Conservation (phyloP, 2,797 vertebrate genomes). For the Lacerta bilineata region DNA sequence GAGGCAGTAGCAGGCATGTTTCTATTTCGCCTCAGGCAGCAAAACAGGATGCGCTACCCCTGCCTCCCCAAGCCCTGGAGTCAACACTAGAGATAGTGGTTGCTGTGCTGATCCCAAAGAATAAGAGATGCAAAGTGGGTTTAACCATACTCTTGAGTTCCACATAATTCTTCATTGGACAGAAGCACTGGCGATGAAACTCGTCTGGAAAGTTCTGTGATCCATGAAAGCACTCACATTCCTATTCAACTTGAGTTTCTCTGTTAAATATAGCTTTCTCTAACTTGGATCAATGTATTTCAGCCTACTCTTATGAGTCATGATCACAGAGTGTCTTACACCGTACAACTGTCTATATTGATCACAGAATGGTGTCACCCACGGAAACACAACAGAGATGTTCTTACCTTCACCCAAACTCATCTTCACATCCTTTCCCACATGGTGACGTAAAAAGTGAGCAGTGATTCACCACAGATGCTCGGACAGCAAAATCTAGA, state of each 20-base stretch:
- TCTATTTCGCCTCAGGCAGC: no score
- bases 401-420: neutral
- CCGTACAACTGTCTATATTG: neutral
- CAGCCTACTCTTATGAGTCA: constrained; percentile 1
- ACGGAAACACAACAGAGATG: neutral
- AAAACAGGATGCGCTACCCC: no score
- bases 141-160: neutral
- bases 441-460: neutral
- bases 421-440: constrained; percentile 8
- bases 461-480: neutral
- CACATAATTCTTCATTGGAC: neutral
- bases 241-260: neutral
- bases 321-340: fast-evolving
- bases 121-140: neutral
- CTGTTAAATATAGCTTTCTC: neutral
- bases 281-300: neutral
- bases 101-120: neutral
- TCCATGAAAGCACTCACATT: neutral
- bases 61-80: neutral
- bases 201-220: neutral
- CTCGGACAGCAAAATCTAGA: neutral
- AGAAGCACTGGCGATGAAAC: neutral
- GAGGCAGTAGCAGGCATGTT: no score
- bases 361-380: neutral
- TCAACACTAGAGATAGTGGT: neutral